Percentiles rank a stretch among this genome's conserved stretches.
phyloP scores from a whole-genome alignment of 92 coral and sea anemone genomes.

The Parazoanthus swiftii region DNA sequence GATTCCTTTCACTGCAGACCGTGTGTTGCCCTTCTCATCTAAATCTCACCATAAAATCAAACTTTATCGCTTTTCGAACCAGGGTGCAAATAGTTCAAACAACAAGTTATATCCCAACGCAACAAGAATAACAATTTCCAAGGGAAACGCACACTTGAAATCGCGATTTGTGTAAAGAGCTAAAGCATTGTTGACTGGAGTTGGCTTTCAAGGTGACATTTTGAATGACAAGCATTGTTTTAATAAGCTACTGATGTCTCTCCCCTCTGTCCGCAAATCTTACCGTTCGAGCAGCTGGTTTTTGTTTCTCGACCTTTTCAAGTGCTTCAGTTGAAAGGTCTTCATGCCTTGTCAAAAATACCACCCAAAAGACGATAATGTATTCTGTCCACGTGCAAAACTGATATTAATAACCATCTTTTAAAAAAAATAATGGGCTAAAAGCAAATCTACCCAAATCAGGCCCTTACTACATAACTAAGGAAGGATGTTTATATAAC shows the following conservation, averaged over 20 bases:
- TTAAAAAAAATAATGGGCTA: not conserved
- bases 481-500: not conserved
- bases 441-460: not conserved
- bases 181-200: not conserved
- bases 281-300: slow-evolving; percentile 24
- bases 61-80: not conserved
- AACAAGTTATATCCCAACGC: not conserved
- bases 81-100: not conserved
- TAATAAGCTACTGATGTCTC: slow-evolving; percentile 47
- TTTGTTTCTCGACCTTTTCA: slow-evolving; percentile 14
- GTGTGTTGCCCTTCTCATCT: not conserved
- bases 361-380: not conserved
- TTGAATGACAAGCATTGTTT: slow-evolving; percentile 62
- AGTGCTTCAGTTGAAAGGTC: slow-evolving; percentile 1
- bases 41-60: not conserved
- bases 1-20: not conserved
- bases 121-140: slow-evolving; percentile 10
- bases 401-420: not conserved
- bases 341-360: not conserved
- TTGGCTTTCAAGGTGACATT: not conserved
- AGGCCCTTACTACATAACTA: not conserved
- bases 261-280: not conserved
- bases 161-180: slow-evolving; percentile 9
- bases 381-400: not conserved
- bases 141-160: not conserved